A percentile compares a stretch with the other conserved stretches of the same genome.
phyloP scores from a whole-genome alignment of 2,797 vertebrate species.

The Tinamus major region DNA sequence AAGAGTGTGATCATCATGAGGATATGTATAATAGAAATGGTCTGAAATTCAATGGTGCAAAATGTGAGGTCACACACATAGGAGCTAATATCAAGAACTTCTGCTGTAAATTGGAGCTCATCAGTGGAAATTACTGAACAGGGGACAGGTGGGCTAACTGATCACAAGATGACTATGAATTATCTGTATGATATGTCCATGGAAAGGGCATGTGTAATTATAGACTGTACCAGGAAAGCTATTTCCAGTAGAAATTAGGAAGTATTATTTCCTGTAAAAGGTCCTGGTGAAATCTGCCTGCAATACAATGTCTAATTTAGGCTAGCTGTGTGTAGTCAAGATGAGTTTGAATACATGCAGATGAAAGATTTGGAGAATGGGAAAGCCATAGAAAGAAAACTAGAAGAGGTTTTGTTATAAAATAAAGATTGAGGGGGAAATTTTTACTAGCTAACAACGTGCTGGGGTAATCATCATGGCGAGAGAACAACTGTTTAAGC shows the following conservation, averaged over 20 bases:
- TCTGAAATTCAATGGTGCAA: neutral
- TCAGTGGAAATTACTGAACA: neutral
- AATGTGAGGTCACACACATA: neutral
- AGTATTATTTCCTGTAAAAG: neutral
- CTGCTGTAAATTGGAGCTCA: neutral
- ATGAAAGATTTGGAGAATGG: neutral
- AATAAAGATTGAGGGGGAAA: neutral
- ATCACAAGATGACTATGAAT: neutral
- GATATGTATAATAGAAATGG: neutral
- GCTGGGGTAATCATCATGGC: neutral
- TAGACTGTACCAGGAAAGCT: neutral
- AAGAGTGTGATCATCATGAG: neutral
- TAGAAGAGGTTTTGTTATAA: neutral
- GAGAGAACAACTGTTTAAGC: neutral
- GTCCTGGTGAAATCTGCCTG: neutral
- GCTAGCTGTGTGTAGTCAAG: neutral
- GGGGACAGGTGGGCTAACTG: neutral
- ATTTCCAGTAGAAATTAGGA: neutral
- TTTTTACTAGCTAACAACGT: neutral
- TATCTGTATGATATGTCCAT: fast-evolving
- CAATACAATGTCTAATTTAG: neutral
- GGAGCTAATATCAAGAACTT: neutral
- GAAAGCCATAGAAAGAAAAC: neutral
- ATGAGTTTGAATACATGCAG: neutral
- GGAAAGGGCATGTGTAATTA: neutral